Evolutionary conservation across 2,797 vertebrate species (phyloP).

Genomic region (Bufotes viridis): DNA sequence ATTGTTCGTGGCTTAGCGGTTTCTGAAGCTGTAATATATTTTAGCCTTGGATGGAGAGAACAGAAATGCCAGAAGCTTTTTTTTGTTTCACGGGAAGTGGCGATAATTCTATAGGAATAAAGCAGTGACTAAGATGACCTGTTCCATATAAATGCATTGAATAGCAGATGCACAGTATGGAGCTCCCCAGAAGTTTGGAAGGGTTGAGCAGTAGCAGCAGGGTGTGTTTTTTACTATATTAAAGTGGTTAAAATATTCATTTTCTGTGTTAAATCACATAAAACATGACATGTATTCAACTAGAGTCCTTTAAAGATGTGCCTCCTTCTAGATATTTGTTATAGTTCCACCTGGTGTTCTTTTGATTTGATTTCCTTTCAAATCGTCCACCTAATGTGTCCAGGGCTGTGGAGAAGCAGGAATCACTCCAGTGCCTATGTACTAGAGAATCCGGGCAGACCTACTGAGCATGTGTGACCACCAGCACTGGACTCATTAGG

Average conservation of each 20-base stretch:
- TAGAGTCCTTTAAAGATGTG: neutral
- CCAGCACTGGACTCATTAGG: too few relatives aligned
- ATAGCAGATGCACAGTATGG: neutral
- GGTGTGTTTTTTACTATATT: neutral
- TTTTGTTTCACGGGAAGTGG: neutral
- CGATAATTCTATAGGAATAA: constrained; percentile 28
- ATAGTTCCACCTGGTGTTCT: too few relatives aligned
- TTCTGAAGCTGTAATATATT: neutral
- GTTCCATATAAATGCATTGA: neutral
- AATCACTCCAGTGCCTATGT: neutral
- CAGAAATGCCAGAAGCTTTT: neutral
- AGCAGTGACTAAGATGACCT: neutral
- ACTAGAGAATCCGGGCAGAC: neutral
- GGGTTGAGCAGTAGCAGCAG: neutral
- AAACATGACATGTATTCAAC: neutral
- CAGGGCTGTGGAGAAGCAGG: neutral
- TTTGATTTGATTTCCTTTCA: too few relatives aligned
- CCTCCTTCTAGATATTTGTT: too few relatives aligned
- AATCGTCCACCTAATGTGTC: neutral
- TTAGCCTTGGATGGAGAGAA: constrained; percentile 28
- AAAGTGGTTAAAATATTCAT: neutral
- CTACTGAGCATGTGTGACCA: neutral
- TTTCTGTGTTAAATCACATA: neutral
- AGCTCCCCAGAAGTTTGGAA: neutral
- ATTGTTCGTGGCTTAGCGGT: constrained; percentile 28